phyloP scores from a whole-genome alignment of 2,113 vertebrate species.

The Dolichallabes microphthalmus region DNA sequence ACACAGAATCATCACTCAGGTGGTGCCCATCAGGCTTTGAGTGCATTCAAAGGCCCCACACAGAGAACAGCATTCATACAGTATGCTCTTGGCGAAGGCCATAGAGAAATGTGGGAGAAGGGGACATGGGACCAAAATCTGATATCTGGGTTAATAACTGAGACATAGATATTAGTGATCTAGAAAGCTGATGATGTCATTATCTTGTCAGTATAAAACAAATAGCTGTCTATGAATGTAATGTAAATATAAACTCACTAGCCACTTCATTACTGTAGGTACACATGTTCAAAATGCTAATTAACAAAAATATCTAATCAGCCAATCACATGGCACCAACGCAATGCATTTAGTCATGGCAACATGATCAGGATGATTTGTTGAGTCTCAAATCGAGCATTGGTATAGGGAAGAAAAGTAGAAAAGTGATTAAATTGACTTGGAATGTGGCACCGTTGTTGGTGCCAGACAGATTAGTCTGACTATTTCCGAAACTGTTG shows the following conservation, averaged over 20 bases:
- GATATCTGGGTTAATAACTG: constrained; percentile 75
- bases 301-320: neutral
- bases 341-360: too few species aligned
- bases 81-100: constrained; percentile 77
- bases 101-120: constrained; percentile 70
- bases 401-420: too few species aligned
- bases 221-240: neutral
- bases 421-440: too few species aligned
- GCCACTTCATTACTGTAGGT: too few species aligned
- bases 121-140: constrained; percentile 65
- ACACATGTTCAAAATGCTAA: too few species aligned
- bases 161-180: constrained; percentile 5
- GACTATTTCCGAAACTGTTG: too few species aligned
- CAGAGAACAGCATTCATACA: constrained; percentile 92
- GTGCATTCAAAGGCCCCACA: constrained; percentile 91
- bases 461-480: too few species aligned
- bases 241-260: neutral
- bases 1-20: constrained; percentile 96
- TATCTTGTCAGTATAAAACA: neutral
- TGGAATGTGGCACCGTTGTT: too few species aligned
- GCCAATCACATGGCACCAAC: too few species aligned
- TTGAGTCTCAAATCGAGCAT: too few species aligned
- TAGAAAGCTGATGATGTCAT: neutral
- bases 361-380: too few species aligned
- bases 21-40: constrained; percentile 85